Base-by-base conservation (phyloP, 1,140 invertebrate species). In the Whitmania pigra region DNA sequence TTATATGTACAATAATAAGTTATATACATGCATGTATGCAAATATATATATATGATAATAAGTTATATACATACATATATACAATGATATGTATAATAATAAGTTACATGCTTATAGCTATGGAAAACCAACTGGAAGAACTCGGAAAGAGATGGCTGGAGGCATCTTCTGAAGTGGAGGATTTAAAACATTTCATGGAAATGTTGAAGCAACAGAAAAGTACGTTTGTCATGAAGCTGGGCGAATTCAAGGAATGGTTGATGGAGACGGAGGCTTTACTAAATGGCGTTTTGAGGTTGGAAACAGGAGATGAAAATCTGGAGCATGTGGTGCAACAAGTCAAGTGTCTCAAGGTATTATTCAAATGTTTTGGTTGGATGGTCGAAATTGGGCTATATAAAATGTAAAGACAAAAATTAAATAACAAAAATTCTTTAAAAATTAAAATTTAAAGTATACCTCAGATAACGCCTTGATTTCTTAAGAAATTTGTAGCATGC, bases 81-180 rank as follows among this genome's bases (percentile, higher is more conserved):
- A 36, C 53, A 54, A 54, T 54, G n/a, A 15, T 54, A 54, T 15
- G n/a, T 54, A 54, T n/a, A n/a, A n/a, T n/a, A n/a, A n/a, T n/a
- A n/a, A n/a, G 40, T 6, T 43, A 43, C 5, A 43, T 43, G 13
- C 40, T 43, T 43, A 43, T 49, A 49, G 57, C 57, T 3, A 63
- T 63, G 57, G 57, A 63, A 63, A n/a, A 20, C 9, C 57, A 63
- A 18, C 18, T 63, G 18, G 57, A 63, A 63, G 20, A 63, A 25
- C 57, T 63, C 29, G 57, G 57, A 63, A 63, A 63, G 29, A 63
- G 57, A 63, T 63, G 57, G 57, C 11, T 63, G 4, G 6, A 25
- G 7, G 20, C 15, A 5, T 63, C 22, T 63, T 25, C 22, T 22
- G 22, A 31, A 31, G 2, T 63, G 3, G 57, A 63, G 18, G 20